phyloP scores from a whole-genome alignment of 2,113 vertebrate species.

The Cnemophilus loriae region DNA sequence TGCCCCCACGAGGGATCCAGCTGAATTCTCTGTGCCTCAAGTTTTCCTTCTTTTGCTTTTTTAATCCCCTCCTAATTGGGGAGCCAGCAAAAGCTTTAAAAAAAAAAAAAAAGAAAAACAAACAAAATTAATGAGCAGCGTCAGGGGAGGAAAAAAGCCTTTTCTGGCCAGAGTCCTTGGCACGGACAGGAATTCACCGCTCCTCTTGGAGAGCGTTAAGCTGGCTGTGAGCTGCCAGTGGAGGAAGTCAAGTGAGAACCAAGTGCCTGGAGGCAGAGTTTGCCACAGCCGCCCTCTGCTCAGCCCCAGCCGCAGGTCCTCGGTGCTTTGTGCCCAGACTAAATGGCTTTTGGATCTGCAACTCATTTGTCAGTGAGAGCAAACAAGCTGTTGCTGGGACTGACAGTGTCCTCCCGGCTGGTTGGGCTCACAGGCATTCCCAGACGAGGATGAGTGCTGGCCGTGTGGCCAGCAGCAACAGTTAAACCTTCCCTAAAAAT shows the following conservation, averaged over 20 bases:
- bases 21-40: background rate
- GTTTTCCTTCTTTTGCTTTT: background rate
- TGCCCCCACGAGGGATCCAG: rapidly evolving
- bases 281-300: background rate
- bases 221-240: background rate
- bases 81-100: background rate
- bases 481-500: background rate
- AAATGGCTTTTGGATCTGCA: background rate
- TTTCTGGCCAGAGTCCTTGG: background rate
- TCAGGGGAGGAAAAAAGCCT: background rate
- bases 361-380: background rate
- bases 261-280: background rate
- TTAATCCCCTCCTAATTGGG: background rate
- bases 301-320: background rate
- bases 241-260: constrained; percentile 13
- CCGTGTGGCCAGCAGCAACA: rapidly evolving
- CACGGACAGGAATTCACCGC: background rate
- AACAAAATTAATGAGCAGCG: background rate
- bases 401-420: rapidly evolving
- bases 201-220: background rate
- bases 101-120: background rate
- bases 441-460: background rate
- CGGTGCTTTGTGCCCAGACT: background rate
- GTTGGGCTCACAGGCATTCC: rapidly evolving
- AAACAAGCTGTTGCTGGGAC: background rate